These are phyloP conservation scores for Xylophagus ater DNA, from an alignment of 2,888 invertebrate species.

Conservation along the genomic window DNA sequence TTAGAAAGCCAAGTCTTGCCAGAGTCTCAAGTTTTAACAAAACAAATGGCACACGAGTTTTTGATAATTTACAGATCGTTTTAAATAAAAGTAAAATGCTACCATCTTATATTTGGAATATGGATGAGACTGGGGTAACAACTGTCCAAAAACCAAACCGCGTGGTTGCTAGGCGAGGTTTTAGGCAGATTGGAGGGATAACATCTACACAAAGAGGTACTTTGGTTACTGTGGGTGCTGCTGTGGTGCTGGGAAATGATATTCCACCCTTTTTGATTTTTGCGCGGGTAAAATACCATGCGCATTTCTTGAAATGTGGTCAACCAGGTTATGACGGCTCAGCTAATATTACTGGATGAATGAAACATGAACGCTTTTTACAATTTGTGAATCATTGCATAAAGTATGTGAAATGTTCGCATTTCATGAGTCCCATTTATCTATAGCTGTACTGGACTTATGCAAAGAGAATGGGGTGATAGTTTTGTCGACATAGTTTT, in stretches of 20 bases:
- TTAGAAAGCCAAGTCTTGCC: conserved; percentile 7
- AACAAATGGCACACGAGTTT: conserved; percentile 20
- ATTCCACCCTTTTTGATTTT: conserved; percentile 30
- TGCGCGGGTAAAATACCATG: conserved; percentile 18
- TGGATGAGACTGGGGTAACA: conserved; percentile 23
- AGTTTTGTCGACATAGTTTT: too few species aligned
- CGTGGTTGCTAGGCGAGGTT: conserved; percentile 21
- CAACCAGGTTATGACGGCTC: background rate
- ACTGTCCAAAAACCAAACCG: conserved; percentile 24
- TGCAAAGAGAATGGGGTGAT: conserved; percentile 15
- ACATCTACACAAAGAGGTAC: conserved; percentile 30
- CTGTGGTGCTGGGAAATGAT: conserved; percentile 25
- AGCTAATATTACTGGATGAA: conserved; percentile 21
- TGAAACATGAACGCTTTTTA: conserved; percentile 19
- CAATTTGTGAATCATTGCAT: conserved; percentile 19
- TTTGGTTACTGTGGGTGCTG: conserved; percentile 25
- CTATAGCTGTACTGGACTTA: conserved; percentile 15
- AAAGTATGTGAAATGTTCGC: conserved; percentile 16
- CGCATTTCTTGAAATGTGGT: conserved; percentile 6
- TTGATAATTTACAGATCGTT: conserved; percentile 23
- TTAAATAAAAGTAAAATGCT: conserved; percentile 20
- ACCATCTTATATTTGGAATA: conserved; percentile 20
- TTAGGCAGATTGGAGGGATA: conserved; percentile 27
- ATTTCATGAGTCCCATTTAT: conserved; percentile 18
- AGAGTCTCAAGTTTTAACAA: conserved; percentile 24